Percentiles rank a stretch among this genome's conserved stretches.
These are phyloP conservation scores for Diadegma fenestrale DNA, from an alignment of 2,888 invertebrate genomes.

Conservation along the genomic window DNA sequence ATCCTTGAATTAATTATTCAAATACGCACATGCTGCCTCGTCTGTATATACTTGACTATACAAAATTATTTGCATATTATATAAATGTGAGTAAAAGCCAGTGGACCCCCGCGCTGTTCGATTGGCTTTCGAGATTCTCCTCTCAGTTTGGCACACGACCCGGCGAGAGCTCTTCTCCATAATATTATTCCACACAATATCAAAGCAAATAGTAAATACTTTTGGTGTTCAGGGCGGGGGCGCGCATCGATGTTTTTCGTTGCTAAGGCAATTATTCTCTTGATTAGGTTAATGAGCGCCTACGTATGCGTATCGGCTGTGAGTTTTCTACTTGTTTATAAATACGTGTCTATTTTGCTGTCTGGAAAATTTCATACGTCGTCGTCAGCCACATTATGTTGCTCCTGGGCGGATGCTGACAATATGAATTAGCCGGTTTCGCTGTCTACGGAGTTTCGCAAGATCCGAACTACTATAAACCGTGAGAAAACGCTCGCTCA, in stretches of 20 bases:
- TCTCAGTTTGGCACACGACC: constrained; percentile 42
- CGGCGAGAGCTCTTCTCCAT: background rate
- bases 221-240: constrained; percentile 52
- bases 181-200: constrained; percentile 37
- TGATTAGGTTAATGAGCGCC: constrained; percentile 63
- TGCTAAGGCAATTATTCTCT: constrained; percentile 46
- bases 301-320: constrained; percentile 27
- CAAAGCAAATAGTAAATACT: constrained; percentile 15
- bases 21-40: constrained; percentile 64
- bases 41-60: constrained; percentile 11
- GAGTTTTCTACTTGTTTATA: background rate
- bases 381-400: constrained; percentile 7
- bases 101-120: constrained; percentile 54
- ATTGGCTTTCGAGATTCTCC: constrained; percentile 35
- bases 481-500: constrained; percentile 21
- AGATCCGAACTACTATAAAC: constrained; percentile 9
- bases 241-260: constrained; percentile 49
- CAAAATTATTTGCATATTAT: constrained; percentile 19
- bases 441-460: constrained; percentile 13
- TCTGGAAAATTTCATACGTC: constrained; percentile 11
- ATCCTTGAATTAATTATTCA: constrained; percentile 78
- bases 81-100: constrained; percentile 23
- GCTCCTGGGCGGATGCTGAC: constrained; percentile 29
- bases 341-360: background rate
- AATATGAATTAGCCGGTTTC: constrained; percentile 27